These are phyloP conservation scores for Labeo catla DNA, from an alignment of 2,113 vertebrate species.

Conservation along the genomic window DNA sequence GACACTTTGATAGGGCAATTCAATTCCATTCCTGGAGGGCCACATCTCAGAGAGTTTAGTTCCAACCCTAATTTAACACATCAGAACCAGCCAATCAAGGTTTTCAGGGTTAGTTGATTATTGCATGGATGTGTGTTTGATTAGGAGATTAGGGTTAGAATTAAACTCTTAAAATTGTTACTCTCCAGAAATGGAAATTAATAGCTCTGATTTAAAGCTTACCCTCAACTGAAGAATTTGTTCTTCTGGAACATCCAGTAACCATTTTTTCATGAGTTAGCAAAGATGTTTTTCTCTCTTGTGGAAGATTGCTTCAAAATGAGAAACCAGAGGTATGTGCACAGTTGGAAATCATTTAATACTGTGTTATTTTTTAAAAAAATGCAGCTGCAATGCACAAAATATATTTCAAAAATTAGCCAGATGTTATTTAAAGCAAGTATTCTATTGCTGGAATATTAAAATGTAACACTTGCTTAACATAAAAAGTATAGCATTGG, in stretches of 20 bases:
- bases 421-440: background rate
- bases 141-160: background rate
- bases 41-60: background rate
- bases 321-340: background rate
- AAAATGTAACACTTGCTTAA: background rate
- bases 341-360: background rate
- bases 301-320: background rate
- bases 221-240: background rate
- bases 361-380: background rate
- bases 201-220: background rate
- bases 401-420: background rate
- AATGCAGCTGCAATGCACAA: background rate
- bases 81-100: background rate
- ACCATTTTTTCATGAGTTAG: background rate
- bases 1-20: background rate
- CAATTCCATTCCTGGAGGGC: background rate
- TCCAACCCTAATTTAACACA: too few relatives aligned
- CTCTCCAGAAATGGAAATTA: background rate
- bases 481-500: background rate
- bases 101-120: background rate
- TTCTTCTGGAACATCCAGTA: background rate
- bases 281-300: background rate
- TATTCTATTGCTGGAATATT: background rate
- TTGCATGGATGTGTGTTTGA: background rate
- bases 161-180: background rate